phyloP scores from a whole-genome alignment of 2,113 vertebrate genomes.

The Falcunculus frontatus region DNA sequence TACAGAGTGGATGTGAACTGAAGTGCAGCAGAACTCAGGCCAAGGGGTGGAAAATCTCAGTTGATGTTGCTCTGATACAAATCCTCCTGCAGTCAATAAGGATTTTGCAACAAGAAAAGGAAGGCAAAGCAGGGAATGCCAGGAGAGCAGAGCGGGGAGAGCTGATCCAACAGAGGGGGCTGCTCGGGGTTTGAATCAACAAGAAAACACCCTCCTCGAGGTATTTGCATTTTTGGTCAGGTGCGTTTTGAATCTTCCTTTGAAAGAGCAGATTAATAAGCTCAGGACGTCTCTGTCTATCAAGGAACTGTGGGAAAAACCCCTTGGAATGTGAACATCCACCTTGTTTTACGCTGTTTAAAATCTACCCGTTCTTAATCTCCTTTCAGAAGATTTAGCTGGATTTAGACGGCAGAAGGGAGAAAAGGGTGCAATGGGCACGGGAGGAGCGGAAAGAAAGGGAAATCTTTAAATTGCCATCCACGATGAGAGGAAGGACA shows the following conservation, averaged over 20 bases:
- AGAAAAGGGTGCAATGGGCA: not conserved
- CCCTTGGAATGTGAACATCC: not conserved
- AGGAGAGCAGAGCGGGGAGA: not conserved
- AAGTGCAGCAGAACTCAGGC: not conserved
- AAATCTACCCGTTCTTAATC: not conserved
- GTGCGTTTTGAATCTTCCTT: not conserved
- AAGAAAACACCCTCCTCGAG: not conserved
- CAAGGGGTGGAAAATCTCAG: not conserved
- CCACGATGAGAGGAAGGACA: not conserved
- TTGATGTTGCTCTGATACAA: not conserved
- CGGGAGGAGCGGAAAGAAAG: not conserved
- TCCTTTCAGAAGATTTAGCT: not conserved
- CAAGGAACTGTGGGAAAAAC: accelerated
- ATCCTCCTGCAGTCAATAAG: not conserved
- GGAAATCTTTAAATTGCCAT: not conserved
- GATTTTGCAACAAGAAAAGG: not conserved
- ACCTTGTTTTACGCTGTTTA: not conserved
- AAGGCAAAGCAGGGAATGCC: not conserved
- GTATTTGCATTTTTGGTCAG: not conserved
- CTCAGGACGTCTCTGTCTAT: not conserved
- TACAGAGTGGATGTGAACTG: accelerated
- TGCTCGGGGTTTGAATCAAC: not conserved
- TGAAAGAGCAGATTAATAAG: not conserved
- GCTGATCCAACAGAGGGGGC: not conserved
- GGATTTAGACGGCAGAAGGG: constrained; percentile 2